These are phyloP conservation scores for Poeciliopsis retropinna DNA, from an alignment of 2,113 vertebrate species.

Conservation along the genomic window DNA sequence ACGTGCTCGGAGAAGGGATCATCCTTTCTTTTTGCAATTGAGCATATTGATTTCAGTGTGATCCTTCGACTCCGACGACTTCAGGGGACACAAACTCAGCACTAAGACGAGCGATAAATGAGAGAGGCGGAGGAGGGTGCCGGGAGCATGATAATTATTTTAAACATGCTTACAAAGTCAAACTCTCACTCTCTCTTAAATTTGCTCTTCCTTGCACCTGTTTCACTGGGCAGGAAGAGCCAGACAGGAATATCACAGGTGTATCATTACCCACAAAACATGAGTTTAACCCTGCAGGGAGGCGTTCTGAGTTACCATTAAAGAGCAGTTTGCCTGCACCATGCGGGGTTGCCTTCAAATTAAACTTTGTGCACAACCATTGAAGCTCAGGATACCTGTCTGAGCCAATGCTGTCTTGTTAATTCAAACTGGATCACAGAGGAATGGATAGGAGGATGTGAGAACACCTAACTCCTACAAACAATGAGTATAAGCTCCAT, in stretches of 20 bases:
- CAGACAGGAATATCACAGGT: constrained; percentile 39
- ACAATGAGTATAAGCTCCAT: not conserved
- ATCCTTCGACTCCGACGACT: constrained; percentile 46
- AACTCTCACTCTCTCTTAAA: not conserved
- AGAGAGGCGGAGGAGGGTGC: constrained; percentile 17
- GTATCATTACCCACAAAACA: constrained; percentile 31
- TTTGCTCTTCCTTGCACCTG: constrained; percentile 33
- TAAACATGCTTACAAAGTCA: constrained; percentile 22
- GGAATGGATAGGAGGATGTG: not conserved
- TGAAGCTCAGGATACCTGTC: constrained; percentile 22
- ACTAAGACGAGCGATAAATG: constrained; percentile 3
- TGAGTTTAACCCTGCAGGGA: constrained; percentile 25
- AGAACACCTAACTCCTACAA: constrained; percentile 19
- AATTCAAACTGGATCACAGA: constrained; percentile 11
- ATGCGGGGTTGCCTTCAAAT: constrained; percentile 19
- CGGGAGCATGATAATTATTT: constrained; percentile 14
- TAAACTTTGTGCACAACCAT: constrained; percentile 11
- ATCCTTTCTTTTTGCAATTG: constrained; percentile 43
- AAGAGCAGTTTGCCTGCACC: constrained; percentile 28
- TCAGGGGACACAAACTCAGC: not conserved
- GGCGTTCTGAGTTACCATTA: not conserved
- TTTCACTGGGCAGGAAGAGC: constrained; percentile 24
- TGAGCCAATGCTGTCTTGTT: constrained; percentile 2
- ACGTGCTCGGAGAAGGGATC: constrained; percentile 40
- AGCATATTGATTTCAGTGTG: constrained; percentile 49